Conservation (phyloP, 2,888 invertebrate genomes). For the Boloria euphrosyne region DNA sequence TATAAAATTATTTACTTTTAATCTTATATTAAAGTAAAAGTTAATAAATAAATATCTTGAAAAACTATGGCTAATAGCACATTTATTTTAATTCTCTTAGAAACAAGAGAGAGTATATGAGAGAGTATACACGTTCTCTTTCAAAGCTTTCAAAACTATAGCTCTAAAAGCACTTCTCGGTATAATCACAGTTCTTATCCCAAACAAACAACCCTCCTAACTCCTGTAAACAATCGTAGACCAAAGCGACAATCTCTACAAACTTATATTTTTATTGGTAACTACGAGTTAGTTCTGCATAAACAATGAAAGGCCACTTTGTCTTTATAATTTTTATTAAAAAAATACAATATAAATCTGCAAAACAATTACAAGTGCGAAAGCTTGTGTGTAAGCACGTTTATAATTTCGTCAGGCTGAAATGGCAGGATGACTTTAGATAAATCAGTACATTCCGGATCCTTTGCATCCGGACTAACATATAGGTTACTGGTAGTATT, state of each 20-base stretch:
- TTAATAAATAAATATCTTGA: background rate
- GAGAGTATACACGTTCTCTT: background rate
- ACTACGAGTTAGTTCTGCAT: slow-evolving; percentile 15
- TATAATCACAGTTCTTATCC: slow-evolving; percentile 24
- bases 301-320: slow-evolving; percentile 2
- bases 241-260: slow-evolving; percentile 18
- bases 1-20: too few relatives aligned
- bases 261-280: slow-evolving; percentile 19
- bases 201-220: slow-evolving; percentile 12
- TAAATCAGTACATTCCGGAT: too few relatives aligned
- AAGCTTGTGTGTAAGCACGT: too few relatives aligned
- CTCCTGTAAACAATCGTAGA: slow-evolving; percentile 12
- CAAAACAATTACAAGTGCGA: too few relatives aligned
- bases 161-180: slow-evolving; percentile 16
- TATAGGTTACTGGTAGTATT: too few relatives aligned
- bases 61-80: background rate
- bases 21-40: background rate
- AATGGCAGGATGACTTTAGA: too few relatives aligned
- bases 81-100: slow-evolving; percentile 10
- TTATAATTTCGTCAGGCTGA: too few relatives aligned
- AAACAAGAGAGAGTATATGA: slow-evolving; percentile 5
- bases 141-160: too few relatives aligned
- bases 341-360: too few relatives aligned
- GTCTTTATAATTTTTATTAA: background rate
- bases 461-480: too few relatives aligned